phyloP scores from a whole-genome alignment of 2,113 vertebrate species.

The Gulo gulo region DNA sequence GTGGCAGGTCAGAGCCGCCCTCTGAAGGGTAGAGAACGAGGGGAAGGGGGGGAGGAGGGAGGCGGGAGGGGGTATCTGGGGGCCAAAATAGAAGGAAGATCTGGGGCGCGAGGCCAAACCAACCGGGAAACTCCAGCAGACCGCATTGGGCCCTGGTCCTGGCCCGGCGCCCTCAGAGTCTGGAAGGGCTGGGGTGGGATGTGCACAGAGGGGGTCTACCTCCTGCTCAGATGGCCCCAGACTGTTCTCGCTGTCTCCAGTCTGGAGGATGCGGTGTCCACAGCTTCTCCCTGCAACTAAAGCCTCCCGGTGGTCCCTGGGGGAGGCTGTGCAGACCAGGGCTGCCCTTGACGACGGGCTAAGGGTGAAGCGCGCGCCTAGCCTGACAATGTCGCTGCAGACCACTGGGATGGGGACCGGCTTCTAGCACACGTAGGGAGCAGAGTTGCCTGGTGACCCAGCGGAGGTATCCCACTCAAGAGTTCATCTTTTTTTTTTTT shows the following conservation, averaged over 20 bases:
- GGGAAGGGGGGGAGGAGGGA: too few species aligned
- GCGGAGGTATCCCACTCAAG: fast-evolving
- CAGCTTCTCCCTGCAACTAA: too few species aligned
- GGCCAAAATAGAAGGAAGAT: neutral
- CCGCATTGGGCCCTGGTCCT: too few species aligned
- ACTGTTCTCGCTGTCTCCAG: too few species aligned
- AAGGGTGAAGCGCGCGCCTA: neutral
- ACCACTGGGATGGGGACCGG: fast-evolving
- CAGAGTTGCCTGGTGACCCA: neutral
- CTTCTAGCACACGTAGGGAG: neutral
- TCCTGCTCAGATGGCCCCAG: fast-evolving
- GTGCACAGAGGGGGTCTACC: neutral
- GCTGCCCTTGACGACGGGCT: fast-evolving
- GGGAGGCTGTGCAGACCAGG: neutral
- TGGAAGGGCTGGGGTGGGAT: neutral
- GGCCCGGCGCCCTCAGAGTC: too few species aligned
- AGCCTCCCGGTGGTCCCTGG: too few species aligned
- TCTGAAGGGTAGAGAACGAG: neutral
- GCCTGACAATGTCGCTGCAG: too few species aligned
- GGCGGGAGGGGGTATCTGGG: too few species aligned
- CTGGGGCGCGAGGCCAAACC: neutral
- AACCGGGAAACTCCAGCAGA: neutral
- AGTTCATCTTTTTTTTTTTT: neutral
- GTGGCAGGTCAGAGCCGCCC: neutral
- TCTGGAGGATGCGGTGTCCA: fast-evolving